A percentile compares a stretch with the other conserved stretches of the same genome.
Evolutionary conservation across 2,113 vertebrate species (phyloP).

Genomic region (Copsychus sechellarum): DNA sequence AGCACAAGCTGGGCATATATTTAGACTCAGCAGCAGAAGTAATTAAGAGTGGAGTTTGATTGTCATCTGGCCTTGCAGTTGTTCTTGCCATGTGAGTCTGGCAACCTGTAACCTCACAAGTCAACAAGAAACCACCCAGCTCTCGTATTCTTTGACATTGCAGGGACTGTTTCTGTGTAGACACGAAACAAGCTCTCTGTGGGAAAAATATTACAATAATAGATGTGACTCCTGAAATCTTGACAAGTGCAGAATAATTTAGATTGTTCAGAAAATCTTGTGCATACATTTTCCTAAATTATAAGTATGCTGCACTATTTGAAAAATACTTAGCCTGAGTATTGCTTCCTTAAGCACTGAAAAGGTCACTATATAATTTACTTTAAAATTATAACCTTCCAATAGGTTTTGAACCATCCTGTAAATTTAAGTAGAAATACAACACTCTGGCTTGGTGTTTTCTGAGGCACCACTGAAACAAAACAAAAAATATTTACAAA

Average conservation of each 20-base stretch:
- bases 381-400: not conserved
- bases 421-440: not conserved
- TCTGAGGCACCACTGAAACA: not conserved
- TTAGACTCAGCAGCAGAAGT: not conserved
- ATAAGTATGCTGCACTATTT: not conserved
- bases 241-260: constrained; percentile 28
- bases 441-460: not conserved
- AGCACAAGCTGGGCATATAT: not conserved
- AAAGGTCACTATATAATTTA: constrained; percentile 3
- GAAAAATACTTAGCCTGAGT: not conserved
- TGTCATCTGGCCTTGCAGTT: constrained; percentile 45
- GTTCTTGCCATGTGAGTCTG: constrained; percentile 42
- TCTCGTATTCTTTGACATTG: constrained; percentile 42
- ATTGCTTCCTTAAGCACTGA: not conserved
- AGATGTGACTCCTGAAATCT: not conserved
- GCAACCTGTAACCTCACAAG: constrained; percentile 48
- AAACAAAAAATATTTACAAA: not conserved
- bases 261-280: not conserved
- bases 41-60: constrained; percentile 51
- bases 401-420: not conserved
- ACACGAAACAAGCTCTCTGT: not conserved
- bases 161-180: constrained; percentile 29
- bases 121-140: constrained; percentile 53
- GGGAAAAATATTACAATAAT: not conserved
- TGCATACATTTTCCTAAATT: constrained; percentile 7